A percentile compares a stretch with the other conserved stretches of the same genome.
Evolutionary conservation across 2,888 invertebrate species (phyloP).

Genomic region (Parasteatoda lunata): DNA sequence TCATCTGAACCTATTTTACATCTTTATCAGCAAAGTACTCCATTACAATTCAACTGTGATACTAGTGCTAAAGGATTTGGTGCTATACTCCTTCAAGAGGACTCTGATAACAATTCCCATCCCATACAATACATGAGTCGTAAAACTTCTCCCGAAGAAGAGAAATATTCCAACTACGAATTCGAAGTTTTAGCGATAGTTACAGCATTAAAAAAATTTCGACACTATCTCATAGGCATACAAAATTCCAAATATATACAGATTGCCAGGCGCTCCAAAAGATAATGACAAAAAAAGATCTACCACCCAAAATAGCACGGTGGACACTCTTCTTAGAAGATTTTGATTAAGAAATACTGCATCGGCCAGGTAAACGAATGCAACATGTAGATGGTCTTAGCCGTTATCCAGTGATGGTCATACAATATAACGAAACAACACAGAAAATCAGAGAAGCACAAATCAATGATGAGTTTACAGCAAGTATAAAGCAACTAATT

Average conservation of each 20-base stretch:
- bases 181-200: too few species aligned
- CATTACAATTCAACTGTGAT: not conserved
- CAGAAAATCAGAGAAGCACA: too few species aligned
- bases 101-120: not conserved
- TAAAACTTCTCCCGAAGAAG: too few species aligned
- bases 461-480: too few species aligned
- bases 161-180: too few species aligned
- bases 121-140: too few species aligned
- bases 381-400: conserved; percentile 54
- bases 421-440: not conserved
- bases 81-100: conserved; percentile 19
- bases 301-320: conserved; percentile 13
- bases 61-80: too few species aligned
- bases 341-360: conserved; percentile 22
- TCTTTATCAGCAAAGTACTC: not conserved
- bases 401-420: conserved; percentile 7
- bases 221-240: too few species aligned
- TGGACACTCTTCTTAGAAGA: conserved; percentile 23
- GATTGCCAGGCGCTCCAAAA: too few species aligned
- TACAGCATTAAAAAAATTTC: too few species aligned
- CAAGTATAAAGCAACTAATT: not conserved
- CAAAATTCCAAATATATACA: too few species aligned
- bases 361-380: conserved; percentile 24
- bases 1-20: not conserved
- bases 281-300: conserved; percentile 6